Evolutionary conservation across 2,113 vertebrate genomes (phyloP).

Genomic region (Colaptes auratus): DNA sequence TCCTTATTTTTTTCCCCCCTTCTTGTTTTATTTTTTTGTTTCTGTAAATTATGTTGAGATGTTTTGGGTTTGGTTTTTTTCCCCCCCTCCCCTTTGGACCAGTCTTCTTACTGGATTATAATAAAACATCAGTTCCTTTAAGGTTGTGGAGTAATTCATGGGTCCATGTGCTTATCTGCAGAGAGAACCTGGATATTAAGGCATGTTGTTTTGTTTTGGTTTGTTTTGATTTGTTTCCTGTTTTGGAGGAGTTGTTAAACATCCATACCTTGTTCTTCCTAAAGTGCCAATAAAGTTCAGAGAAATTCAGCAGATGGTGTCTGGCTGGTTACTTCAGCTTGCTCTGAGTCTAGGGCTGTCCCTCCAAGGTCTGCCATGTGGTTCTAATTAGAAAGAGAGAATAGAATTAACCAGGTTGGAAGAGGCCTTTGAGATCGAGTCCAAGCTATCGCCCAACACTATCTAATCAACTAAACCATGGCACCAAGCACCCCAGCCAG

Average conservation of each 20-base stretch:
- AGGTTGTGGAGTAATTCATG: conserved; percentile 18
- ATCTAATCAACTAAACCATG: too few relatives aligned
- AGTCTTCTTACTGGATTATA: conserved; percentile 42
- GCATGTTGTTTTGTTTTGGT: background rate
- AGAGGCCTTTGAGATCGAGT: too few relatives aligned
- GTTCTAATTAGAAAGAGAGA: too few relatives aligned
- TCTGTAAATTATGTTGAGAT: conserved; percentile 77
- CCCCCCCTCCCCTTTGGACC: background rate
- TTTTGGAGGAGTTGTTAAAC: conserved; percentile 72
- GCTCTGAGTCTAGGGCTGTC: background rate
- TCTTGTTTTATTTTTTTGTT: conserved; percentile 56
- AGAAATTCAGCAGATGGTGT: conserved; percentile 57
- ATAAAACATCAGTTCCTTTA: conserved; percentile 41
- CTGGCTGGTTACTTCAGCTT: conserved; percentile 42
- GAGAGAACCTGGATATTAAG: conserved; percentile 46
- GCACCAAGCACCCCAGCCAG: too few relatives aligned
- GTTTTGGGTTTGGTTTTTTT: background rate
- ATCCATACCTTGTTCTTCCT: conserved; percentile 70
- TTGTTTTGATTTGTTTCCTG: background rate
- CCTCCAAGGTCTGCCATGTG: fast-evolving
- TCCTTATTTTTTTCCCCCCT: background rate
- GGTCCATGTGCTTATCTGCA: conserved; percentile 10
- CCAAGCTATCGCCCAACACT: too few relatives aligned
- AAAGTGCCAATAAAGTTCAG: conserved; percentile 84
- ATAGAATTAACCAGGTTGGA: too few relatives aligned